A percentile compares a stretch with the other conserved stretches of the same genome.
Conservation (phyloP, 2,888 invertebrate genomes). For the Oscheius sp. region DNA sequence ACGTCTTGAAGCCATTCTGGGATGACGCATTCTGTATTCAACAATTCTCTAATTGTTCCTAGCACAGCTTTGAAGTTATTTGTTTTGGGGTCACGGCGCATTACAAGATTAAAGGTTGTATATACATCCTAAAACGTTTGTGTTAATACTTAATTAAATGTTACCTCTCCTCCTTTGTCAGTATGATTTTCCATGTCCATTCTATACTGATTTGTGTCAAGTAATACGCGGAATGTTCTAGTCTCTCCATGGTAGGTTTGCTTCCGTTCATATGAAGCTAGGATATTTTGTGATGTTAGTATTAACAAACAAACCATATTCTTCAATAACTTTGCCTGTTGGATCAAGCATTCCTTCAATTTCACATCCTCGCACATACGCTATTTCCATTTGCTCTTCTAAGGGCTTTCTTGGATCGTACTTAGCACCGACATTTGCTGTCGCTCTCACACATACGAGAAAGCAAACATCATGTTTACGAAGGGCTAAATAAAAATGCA, state of each 20-base stretch:
- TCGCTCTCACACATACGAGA: slow-evolving; percentile 83
- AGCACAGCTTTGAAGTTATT: slow-evolving; percentile 99
- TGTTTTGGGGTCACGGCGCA: slow-evolving; percentile 98
- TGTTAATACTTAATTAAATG: neutral
- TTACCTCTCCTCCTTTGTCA: slow-evolving; percentile 39
- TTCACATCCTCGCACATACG: slow-evolving; percentile 93
- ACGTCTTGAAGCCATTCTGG: slow-evolving; percentile 80
- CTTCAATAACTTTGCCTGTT: slow-evolving; percentile 93
- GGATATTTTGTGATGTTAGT: neutral
- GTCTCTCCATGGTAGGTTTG: slow-evolving; percentile 86
- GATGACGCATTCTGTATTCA: slow-evolving; percentile 98
- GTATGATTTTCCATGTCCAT: slow-evolving; percentile 58
- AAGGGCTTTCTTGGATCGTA: slow-evolving; percentile 64
- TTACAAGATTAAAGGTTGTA: slow-evolving; percentile 91
- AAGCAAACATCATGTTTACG: slow-evolving; percentile 98
- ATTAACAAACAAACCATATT: slow-evolving; percentile 73
- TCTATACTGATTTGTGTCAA: slow-evolving; percentile 94
- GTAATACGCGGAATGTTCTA: slow-evolving; percentile 88
- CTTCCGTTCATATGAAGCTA: slow-evolving; percentile 71
- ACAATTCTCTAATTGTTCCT: slow-evolving; percentile 95
- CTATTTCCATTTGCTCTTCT: slow-evolving; percentile 72
- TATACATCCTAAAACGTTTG: slow-evolving; percentile 78
- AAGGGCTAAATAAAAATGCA: slow-evolving; percentile 74
- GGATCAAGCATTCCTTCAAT: slow-evolving; percentile 97
- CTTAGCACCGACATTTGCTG: slow-evolving; percentile 80